Evolutionary conservation across 2,113 vertebrate genomes (phyloP).

Genomic region (Coreoperca whiteheadi): DNA sequence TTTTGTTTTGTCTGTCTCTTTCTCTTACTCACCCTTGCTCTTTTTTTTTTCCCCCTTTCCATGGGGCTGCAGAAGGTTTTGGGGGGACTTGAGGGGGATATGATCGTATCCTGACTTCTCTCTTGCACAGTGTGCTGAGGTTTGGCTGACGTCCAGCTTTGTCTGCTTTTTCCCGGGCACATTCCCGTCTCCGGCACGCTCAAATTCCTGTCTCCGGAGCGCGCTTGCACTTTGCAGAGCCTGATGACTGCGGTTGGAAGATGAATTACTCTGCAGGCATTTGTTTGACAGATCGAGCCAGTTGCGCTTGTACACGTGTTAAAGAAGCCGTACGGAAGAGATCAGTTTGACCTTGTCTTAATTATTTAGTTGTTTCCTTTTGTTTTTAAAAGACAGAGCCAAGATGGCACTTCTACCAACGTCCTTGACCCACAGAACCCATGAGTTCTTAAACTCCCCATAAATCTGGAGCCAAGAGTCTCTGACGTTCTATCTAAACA

Average conservation of each 20-base stretch:
- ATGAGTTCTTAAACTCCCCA: constrained; percentile 47
- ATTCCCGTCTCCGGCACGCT: constrained; percentile 75
- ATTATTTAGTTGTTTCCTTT: constrained; percentile 70
- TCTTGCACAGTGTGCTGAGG: constrained; percentile 56
- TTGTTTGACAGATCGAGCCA: constrained; percentile 79
- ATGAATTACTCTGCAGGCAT: constrained; percentile 73
- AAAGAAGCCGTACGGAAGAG: constrained; percentile 54
- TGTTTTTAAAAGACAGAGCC: constrained; percentile 64
- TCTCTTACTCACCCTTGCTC: constrained; percentile 34
- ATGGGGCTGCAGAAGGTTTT: constrained; percentile 50
- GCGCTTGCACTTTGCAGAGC: constrained; percentile 64
- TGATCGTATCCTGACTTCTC: constrained; percentile 70
- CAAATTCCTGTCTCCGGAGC: constrained; percentile 70
- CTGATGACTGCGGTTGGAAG: constrained; percentile 73
- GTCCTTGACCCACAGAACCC: constrained; percentile 59
- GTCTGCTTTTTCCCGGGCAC: constrained; percentile 74
- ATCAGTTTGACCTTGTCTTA: constrained; percentile 66
- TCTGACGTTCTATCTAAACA: constrained; percentile 63
- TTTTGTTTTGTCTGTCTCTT: constrained; percentile 69
- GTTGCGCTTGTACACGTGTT: constrained; percentile 67
- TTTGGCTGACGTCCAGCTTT: constrained; percentile 81
- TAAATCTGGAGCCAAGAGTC: constrained; percentile 68
- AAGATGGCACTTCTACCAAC: constrained; percentile 52
- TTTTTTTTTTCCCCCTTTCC: constrained; percentile 43
- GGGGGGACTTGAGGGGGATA: constrained; percentile 47